These are phyloP conservation scores for Linnaemya vulpina DNA, from an alignment of 2,888 invertebrate species.

Conservation along the genomic window DNA sequence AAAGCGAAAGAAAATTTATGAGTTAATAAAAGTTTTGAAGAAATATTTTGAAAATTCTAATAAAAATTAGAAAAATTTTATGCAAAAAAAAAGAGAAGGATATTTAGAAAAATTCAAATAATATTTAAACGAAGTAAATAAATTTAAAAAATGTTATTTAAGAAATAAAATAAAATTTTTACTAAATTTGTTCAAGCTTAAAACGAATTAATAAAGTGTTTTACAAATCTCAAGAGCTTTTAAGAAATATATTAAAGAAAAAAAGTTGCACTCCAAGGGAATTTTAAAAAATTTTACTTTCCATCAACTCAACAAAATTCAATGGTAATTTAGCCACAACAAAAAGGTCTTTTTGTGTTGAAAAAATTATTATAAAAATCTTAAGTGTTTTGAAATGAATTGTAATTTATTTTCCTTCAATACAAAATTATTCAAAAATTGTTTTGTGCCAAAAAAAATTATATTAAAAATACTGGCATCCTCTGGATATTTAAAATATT, in stretches of 20 bases:
- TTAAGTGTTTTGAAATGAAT: background rate
- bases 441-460: background rate
- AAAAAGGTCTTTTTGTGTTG: background rate
- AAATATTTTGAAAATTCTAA: background rate
- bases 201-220: background rate
- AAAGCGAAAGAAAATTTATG: conserved; percentile 11
- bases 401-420: conserved; percentile 5
- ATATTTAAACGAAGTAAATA: conserved; percentile 4
- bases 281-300: background rate
- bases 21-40: background rate
- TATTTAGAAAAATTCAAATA: background rate
- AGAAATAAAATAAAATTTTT: conserved; percentile 2
- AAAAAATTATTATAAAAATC: background rate
- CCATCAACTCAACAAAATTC: background rate
- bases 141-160: background rate
- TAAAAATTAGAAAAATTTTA: background rate
- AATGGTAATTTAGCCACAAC: conserved; percentile 38
- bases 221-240: background rate
- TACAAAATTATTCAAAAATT: too few species aligned
- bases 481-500: conserved; percentile 5
- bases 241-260: background rate
- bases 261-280: background rate
- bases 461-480: background rate
- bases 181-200: background rate
- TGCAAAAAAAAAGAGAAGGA: background rate